Conservation (phyloP, 2,113 vertebrate species). For the Coreoperca whiteheadi region DNA sequence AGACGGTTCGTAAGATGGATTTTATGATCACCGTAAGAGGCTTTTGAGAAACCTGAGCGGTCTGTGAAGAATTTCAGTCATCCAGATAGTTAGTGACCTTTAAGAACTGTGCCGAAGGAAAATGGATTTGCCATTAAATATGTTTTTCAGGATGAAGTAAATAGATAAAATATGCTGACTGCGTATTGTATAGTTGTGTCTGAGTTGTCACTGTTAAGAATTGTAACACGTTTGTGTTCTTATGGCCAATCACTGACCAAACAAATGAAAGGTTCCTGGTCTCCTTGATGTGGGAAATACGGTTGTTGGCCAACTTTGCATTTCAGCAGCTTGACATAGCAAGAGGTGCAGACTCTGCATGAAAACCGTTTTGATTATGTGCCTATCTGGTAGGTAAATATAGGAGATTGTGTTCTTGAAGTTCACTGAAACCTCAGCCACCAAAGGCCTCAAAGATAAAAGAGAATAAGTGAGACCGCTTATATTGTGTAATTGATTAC, state of each 20-base stretch:
- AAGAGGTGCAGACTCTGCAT: not conserved
- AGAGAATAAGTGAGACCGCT: not conserved
- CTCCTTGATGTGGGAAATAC: not conserved
- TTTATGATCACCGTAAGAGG: not conserved
- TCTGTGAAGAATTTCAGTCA: not conserved
- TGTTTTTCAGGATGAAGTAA: not conserved
- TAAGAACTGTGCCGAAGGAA: not conserved
- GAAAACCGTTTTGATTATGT: not conserved
- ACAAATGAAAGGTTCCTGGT: not conserved
- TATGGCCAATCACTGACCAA: not conserved
- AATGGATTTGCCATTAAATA: not conserved
- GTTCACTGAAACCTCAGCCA: not conserved
- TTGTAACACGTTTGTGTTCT: too few species aligned
- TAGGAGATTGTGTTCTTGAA: not conserved
- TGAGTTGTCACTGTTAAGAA: not conserved
- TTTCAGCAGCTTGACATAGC: not conserved
- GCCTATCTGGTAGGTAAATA: not conserved
- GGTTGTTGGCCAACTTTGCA: not conserved
- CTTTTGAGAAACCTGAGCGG: not conserved
- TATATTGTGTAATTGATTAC: not conserved
- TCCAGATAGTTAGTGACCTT: not conserved
- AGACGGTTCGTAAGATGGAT: too few species aligned
- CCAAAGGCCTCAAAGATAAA: not conserved
- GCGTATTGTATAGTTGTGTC: not conserved
- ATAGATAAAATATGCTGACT: not conserved